Evolutionary conservation across 2,797 vertebrate genomes (phyloP).

Genomic region (Brachyrhaphis roseni): DNA sequence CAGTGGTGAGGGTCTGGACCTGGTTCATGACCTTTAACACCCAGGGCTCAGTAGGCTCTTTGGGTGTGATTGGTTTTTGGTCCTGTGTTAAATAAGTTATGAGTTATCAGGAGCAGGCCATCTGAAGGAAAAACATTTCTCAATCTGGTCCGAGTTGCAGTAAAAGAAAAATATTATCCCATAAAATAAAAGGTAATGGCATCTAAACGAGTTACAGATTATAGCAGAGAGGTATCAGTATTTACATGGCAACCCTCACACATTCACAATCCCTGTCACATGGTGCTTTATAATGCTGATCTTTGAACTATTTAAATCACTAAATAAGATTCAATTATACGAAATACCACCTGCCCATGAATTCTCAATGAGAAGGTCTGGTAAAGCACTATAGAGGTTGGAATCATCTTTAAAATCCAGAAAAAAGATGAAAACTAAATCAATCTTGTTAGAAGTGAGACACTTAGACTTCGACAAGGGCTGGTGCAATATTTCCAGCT

Average conservation of each 20-base stretch:
- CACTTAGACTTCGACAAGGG: background rate
- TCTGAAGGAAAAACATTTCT: conserved; percentile 15
- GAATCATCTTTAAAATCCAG: background rate
- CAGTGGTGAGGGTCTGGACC: conserved; percentile 41
- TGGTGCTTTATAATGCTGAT: background rate
- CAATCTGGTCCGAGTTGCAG: background rate
- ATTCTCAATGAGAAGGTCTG: background rate
- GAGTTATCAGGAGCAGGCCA: conserved; percentile 14
- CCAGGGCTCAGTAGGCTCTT: conserved; percentile 32
- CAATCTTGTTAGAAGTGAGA: background rate
- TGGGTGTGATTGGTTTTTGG: conserved; percentile 56
- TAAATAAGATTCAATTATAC: background rate
- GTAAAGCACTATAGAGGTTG: background rate
- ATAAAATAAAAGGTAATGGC: conserved; percentile 7
- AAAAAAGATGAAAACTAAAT: background rate
- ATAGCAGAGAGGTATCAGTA: background rate
- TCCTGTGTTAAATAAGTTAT: conserved; percentile 26
- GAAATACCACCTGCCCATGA: background rate
- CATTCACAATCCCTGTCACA: background rate
- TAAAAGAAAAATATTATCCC: conserved; percentile 18
- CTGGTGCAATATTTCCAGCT: background rate
- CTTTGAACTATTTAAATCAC: background rate
- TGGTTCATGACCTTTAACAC: conserved; percentile 62
- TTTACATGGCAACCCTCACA: background rate
- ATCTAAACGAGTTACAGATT: background rate